phyloP scores from a whole-genome alignment of 2,797 vertebrate species.

The Pipistrellus pipistrellus region DNA sequence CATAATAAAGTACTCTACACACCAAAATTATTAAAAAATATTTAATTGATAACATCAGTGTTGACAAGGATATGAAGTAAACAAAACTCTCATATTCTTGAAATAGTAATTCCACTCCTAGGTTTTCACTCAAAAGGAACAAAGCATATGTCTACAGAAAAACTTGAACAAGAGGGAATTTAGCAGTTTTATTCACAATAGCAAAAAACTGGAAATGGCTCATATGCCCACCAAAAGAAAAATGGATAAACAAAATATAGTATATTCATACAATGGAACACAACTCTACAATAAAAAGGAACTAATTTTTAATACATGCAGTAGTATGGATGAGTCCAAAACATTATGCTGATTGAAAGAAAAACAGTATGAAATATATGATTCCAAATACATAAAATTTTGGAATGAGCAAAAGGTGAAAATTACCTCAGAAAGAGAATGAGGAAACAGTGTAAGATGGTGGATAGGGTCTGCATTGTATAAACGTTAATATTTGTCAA shows the following conservation, averaged over 20 bases:
- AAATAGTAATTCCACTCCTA: not conserved
- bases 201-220: not conserved
- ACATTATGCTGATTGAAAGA: not conserved
- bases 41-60: not conserved
- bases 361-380: not conserved
- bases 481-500: not conserved
- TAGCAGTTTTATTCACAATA: not conserved
- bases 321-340: not conserved
- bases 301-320: not conserved
- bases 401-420: not conserved
- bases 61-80: not conserved
- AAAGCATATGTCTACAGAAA: not conserved
- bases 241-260: not conserved
- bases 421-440: not conserved
- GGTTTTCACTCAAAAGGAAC: not conserved
- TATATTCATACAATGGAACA: not conserved
- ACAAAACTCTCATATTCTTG: not conserved
- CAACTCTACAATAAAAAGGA: conserved; percentile 1
- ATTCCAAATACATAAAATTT: conserved; percentile 10
- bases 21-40: not conserved
- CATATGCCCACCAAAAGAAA: not conserved
- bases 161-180: not conserved
- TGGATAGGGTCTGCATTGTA: not conserved
- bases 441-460: not conserved
- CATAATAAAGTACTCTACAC: not conserved